These are phyloP conservation scores for Oryzias curvinotus DNA, from an alignment of 2,113 vertebrate genomes.

Conservation along the genomic window DNA sequence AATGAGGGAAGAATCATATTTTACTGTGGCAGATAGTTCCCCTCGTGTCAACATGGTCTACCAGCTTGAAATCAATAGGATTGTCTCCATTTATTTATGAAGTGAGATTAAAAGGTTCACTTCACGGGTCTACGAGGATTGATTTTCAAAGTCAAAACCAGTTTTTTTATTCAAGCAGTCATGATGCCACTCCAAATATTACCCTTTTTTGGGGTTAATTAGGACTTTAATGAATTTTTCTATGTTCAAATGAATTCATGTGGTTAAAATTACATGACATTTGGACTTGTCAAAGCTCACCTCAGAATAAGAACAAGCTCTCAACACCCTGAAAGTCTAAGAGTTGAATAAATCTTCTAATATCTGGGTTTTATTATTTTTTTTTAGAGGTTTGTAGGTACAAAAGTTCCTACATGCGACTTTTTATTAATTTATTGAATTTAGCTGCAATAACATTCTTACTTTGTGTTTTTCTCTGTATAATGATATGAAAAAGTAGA, in stretches of 20 bases:
- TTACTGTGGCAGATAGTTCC: constrained; percentile 26
- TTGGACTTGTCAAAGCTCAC: neutral
- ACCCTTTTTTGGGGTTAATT: constrained; percentile 49
- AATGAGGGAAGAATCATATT: constrained; percentile 27
- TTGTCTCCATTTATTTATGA: constrained; percentile 39
- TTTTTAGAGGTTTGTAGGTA: too few species aligned
- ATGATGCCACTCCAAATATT: constrained; percentile 9
- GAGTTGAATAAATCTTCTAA: neutral
- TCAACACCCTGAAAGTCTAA: neutral
- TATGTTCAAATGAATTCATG: constrained; percentile 17
- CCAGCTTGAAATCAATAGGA: constrained; percentile 31
- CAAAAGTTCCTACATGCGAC: too few species aligned
- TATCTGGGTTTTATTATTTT: neutral
- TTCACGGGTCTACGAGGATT: constrained; percentile 10
- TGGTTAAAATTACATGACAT: constrained; percentile 44
- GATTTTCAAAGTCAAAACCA: constrained; percentile 33
- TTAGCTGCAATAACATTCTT: too few species aligned
- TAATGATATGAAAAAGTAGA: too few species aligned
- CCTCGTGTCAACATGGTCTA: constrained; percentile 7
- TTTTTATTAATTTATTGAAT: too few species aligned
- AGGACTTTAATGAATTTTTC: constrained; percentile 11
- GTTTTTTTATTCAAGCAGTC: constrained; percentile 30
- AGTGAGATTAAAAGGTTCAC: constrained; percentile 28
- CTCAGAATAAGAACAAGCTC: neutral
- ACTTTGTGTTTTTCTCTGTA: too few species aligned